Evolutionary conservation across 2,888 invertebrate species (phyloP), one percentile per base, ranked within the genome.

Genomic region (Leptinotarsa peninsularis): DNA sequence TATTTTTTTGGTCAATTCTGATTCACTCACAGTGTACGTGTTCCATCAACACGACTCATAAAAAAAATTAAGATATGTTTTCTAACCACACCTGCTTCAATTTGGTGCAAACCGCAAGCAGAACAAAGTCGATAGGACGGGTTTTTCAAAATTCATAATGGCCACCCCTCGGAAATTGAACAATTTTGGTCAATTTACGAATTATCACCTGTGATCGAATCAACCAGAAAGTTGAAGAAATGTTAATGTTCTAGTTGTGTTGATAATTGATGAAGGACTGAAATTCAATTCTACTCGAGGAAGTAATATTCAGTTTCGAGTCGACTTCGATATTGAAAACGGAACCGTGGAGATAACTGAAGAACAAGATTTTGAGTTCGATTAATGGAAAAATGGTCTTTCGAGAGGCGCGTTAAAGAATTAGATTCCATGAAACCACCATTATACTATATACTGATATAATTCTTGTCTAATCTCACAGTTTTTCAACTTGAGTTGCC

Each of bases 11-110:
- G 27, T 33, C 13, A n/a, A 7, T 43, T 63, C 63, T 63, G 43
- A 56, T 56, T 70, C 66, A 86, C 85, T 85, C 85, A 85, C 84
- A 79, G 75, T 71, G 74, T 80, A 86, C 86, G 86, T 86, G 87
- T 84, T 67, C 78, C 72, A 81, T 80, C 84, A 85, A 86, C 86
- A 87, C 85, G 85, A n/a, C 21, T 43, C 54, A 56, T 17, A 10
- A 69, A 54, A 43, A 70, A 70, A 70, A 33, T 68, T 43, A 63
- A 63, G 50, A 68, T 58, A 18, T 56, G 58, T 49, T 49, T 17
- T 18, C 52, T 14, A 18, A 58, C 63, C 43, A 63, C 70, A 70
- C 70, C 70, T 70, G 70, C 58, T 58, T 70, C 58, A 70, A 70
- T 70, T 43, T 54, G 43, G 21, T 58, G 43, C 15, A 58, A 49